A percentile compares a stretch with the other conserved stretches of the same genome.
These are phyloP conservation scores for Phrynocephalus guinanensis DNA, from an alignment of 2,797 vertebrate species.

Conservation along the genomic window DNA sequence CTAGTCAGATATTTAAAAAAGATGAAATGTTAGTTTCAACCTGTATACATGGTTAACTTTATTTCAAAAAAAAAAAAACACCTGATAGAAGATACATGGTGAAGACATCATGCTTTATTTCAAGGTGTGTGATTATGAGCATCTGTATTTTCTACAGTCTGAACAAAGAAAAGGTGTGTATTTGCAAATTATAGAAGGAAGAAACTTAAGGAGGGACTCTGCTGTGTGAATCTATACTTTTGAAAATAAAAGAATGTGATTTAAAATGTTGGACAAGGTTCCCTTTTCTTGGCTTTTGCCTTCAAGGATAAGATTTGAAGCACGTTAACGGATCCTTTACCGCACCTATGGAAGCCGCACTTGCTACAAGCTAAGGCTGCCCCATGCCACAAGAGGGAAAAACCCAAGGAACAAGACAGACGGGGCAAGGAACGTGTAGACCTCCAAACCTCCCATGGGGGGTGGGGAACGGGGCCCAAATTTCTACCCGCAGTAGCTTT, in stretches of 20 bases:
- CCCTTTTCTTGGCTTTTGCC: neutral
- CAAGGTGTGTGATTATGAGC: neutral
- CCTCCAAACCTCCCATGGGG: too few relatives aligned
- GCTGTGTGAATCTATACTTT: neutral
- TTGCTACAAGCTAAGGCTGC: neutral
- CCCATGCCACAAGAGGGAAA: too few relatives aligned
- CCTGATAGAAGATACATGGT: neutral
- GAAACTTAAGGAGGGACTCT: neutral
- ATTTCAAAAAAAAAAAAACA: neutral
- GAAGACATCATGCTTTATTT: neutral
- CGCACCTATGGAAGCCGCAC: neutral
- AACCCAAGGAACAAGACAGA: too few relatives aligned
- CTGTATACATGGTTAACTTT: neutral
- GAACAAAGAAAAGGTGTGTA: neutral
- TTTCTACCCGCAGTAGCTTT: too few relatives aligned
- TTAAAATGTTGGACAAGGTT: neutral
- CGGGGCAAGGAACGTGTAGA: too few relatives aligned
- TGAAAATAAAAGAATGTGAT: conserved; percentile 20
- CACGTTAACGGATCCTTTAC: neutral
- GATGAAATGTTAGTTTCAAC: neutral
- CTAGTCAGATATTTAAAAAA: neutral
- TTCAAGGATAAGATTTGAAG: neutral
- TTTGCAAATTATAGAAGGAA: neutral
- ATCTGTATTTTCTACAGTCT: neutral
- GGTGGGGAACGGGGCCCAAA: too few relatives aligned